Evolutionary conservation across 2,113 vertebrate genomes (phyloP).

Genomic region (Barnardius zonarius): DNA sequence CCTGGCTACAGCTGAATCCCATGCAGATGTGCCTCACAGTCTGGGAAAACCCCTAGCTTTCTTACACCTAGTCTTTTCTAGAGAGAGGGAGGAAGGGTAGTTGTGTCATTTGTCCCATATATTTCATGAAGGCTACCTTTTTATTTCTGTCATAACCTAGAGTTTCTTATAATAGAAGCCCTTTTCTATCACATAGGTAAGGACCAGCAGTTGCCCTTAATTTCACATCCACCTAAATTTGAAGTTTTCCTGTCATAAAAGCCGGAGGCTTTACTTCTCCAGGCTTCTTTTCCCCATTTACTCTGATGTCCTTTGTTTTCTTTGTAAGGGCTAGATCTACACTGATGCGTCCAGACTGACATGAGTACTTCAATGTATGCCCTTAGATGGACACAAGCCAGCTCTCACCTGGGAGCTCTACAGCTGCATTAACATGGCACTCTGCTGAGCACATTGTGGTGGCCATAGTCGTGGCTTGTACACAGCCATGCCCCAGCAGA

Average conservation of each 20-base stretch:
- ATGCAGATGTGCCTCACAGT: neutral
- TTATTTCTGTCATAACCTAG: neutral
- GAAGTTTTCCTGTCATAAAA: neutral
- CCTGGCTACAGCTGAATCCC: neutral
- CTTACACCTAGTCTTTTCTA: neutral
- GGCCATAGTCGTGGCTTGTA: neutral
- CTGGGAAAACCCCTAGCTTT: neutral
- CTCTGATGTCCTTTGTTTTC: neutral
- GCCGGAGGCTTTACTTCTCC: neutral
- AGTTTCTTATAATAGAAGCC: neutral
- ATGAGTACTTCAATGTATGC: neutral
- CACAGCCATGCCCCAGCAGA: neutral
- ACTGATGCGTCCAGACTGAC: neutral
- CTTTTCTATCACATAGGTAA: neutral
- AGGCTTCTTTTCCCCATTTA: neutral
- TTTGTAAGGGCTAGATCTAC: neutral
- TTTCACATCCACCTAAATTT: neutral
- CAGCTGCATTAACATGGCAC: fast-evolving
- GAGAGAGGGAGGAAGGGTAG: neutral
- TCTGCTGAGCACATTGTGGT: fast-evolving
- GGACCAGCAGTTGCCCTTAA: neutral
- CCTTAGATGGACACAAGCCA: neutral
- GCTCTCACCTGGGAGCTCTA: neutral
- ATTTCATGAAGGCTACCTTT: neutral
- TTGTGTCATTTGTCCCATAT: neutral